Evolutionary conservation across 2,113 vertebrate genomes (phyloP), one percentile per base, ranked within the genome.

Genomic region (Larimichthys crocea): DNA sequence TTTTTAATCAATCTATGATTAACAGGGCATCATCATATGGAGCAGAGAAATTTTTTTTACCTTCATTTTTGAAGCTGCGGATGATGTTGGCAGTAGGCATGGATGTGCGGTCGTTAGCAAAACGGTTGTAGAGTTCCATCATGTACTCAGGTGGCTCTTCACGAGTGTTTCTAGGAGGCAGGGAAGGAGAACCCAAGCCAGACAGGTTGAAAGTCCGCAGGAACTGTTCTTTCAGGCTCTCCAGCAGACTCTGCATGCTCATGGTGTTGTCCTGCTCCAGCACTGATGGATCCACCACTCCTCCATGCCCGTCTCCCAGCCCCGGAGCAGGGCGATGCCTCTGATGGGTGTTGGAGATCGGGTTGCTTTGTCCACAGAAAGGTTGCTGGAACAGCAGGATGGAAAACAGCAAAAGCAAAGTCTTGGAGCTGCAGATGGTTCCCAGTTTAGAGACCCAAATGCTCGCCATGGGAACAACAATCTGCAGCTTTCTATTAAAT

Each of bases 41-140:
- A 73, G 8, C 50, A 79, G 10, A 49, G 31, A 2, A 6, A 35
- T 59, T 24, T 5, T 81, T 35, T 35, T 35, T 95, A 99, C 98
- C 98, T 97, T 99, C 98, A 3, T 99, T 98, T 93, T 97, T 97
- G 94, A 99, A 99, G 93, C 98, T 99, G 84, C 98, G 96, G 35
- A 99, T 96, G 77, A 99, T 98, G 87, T 98, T 99, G 78, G 97
- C 97, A 0, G 96, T 97, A 0, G 98, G 98, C 96, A 98, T 96
- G 3, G 98, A 95, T 0, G 95, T 96, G 76, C 88, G 96, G 74
- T 99, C 98, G 0, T 96, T 98, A 55, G 98, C 97, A 35, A 99
- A 99, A 70, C 95, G 97, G 93, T 99, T 99, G 92, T 99, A 99
- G 31, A 99, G 96, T 90, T 99, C 98, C 84, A 99, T 78, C 98